Percentiles rank a stretch among this genome's conserved stretches.
phyloP scores from a whole-genome alignment of 2,113 vertebrate genomes.

The Uria aalge region DNA sequence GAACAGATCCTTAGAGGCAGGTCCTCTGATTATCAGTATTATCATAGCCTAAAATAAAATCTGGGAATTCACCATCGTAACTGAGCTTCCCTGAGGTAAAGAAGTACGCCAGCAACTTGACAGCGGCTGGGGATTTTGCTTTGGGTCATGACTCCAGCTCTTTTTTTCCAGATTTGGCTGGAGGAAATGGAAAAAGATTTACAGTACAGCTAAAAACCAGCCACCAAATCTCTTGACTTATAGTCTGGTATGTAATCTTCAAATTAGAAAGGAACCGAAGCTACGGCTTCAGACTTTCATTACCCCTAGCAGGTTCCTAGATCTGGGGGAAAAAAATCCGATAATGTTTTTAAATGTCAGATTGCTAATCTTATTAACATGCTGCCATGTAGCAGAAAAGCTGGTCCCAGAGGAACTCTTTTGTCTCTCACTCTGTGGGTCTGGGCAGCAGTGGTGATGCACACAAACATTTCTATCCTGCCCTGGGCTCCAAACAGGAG shows the following conservation, averaged over 20 bases:
- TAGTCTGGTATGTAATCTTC: constrained; percentile 3
- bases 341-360: neutral
- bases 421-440: neutral
- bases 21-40: neutral
- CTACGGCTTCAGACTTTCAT: neutral
- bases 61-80: neutral
- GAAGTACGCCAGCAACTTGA: neutral
- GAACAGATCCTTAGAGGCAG: neutral
- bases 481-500: neutral
- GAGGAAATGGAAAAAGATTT: constrained; percentile 12
- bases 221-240: neutral
- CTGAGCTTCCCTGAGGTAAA: neutral
- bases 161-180: neutral
- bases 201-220: neutral
- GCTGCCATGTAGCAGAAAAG: neutral
- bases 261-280: neutral
- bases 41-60: neutral
- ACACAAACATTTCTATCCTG: neutral
- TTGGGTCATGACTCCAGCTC: neutral
- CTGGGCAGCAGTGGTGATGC: neutral
- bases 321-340: neutral
- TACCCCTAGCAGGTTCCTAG: neutral
- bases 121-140: neutral
- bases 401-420: neutral
- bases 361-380: neutral